phyloP scores from a whole-genome alignment of 2,797 vertebrate species.

The Remorina albescens region DNA sequence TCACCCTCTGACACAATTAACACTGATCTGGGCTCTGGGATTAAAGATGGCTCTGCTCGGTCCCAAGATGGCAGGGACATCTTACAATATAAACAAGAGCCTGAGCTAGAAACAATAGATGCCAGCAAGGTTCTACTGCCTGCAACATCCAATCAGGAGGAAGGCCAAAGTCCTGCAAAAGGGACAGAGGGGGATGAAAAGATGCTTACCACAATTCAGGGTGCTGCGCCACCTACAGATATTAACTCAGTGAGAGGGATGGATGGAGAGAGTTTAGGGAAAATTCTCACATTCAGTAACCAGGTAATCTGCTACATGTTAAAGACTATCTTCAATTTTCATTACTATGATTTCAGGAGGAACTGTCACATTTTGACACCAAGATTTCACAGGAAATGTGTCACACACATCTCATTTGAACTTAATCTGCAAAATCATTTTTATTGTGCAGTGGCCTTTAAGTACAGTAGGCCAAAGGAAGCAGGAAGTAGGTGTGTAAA shows the following conservation, averaged over 20 bases:
- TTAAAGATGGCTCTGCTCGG: constrained; percentile 15
- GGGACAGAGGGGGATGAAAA: constrained; percentile 13
- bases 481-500: too few relatives aligned
- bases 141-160: constrained; percentile 14
- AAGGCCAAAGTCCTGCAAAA: constrained; percentile 42
- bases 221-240: constrained; percentile 74
- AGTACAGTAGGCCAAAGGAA: too few relatives aligned
- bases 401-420: too few relatives aligned
- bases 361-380: too few relatives aligned
- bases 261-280: constrained; percentile 81
- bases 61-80: not conserved
- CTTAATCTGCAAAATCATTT: too few relatives aligned
- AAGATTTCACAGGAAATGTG: too few relatives aligned
- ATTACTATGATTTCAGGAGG: too few relatives aligned
- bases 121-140: not conserved
- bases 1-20: constrained; percentile 15
- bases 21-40: constrained; percentile 23
- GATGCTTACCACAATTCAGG: constrained; percentile 17
- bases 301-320: constrained; percentile 75
- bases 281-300: constrained; percentile 91
- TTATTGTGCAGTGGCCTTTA: too few relatives aligned
- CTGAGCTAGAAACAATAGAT: constrained; percentile 39
- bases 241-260: constrained; percentile 32
- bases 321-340: too few relatives aligned
- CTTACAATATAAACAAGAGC: constrained; percentile 15